Conservation (phyloP, 2,113 vertebrate species). For the Heterochromis multidens region DNA sequence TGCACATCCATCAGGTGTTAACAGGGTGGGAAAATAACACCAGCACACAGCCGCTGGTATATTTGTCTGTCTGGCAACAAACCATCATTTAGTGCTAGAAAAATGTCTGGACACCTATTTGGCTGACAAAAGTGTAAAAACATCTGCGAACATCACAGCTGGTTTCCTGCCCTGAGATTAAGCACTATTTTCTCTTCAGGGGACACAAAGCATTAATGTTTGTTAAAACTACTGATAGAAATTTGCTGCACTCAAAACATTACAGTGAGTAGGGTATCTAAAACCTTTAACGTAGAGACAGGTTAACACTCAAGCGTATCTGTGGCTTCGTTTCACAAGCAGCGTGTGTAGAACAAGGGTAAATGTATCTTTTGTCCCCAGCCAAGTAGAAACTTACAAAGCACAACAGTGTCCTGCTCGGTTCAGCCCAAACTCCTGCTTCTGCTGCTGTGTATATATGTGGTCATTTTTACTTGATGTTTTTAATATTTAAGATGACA, state of each 20-base stretch:
- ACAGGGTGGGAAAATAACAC: neutral
- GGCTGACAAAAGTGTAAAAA: neutral
- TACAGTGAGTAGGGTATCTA: neutral
- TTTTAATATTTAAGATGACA: constrained; percentile 70
- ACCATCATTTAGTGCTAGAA: constrained; percentile 24
- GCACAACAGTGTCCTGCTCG: constrained; percentile 62
- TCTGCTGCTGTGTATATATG: constrained; percentile 71
- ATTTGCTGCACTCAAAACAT: neutral
- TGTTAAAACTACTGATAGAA: neutral
- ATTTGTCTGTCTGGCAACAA: neutral
- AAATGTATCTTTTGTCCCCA: constrained; percentile 7
- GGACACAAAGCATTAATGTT: neutral
- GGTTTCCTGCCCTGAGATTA: neutral
- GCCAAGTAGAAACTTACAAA: constrained; percentile 58
- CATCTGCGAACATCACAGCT: neutral
- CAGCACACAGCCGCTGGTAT: neutral
- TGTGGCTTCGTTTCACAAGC: constrained; percentile 25
- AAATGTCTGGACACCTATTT: neutral
- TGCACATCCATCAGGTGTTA: neutral
- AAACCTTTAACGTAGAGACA: constrained; percentile 18
- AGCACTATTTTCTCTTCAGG: neutral
- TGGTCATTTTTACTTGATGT: constrained; percentile 68
- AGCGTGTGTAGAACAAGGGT: constrained; percentile 46
- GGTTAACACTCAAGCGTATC: constrained; percentile 10
- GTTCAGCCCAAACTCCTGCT: constrained; percentile 52